Conservation (phyloP, 2,113 vertebrate species). For the rabbit (Oryctolagus cuniculus) region mOryCun1.1 NC_091432.1:46280501-46281000, state of each 20-base stretch:
- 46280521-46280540: not conserved
- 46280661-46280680: rapidly evolving
- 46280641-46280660: rapidly evolving
- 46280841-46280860: not conserved
- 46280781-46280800: not conserved
- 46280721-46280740: not conserved
- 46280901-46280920: not conserved
- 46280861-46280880: not conserved
- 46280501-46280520: not conserved
- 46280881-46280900: not conserved
- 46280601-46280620: not conserved
- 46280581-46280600: not conserved
- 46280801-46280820: not conserved
- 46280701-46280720: not conserved
- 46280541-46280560: not conserved
- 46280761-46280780: slow-evolving; percentile 59
- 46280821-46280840: slow-evolving; percentile 35
- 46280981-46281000: slow-evolving; percentile 70
- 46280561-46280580: not conserved
- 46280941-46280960: not conserved
- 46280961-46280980: slow-evolving; percentile 42
- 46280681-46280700: not conserved
- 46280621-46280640: too few species aligned
- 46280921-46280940: not conserved
- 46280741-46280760: not conserved